Evolutionary conservation across 1,140 invertebrate species (phyloP).

Genomic region (Rhyzopertha dominica): DNA sequence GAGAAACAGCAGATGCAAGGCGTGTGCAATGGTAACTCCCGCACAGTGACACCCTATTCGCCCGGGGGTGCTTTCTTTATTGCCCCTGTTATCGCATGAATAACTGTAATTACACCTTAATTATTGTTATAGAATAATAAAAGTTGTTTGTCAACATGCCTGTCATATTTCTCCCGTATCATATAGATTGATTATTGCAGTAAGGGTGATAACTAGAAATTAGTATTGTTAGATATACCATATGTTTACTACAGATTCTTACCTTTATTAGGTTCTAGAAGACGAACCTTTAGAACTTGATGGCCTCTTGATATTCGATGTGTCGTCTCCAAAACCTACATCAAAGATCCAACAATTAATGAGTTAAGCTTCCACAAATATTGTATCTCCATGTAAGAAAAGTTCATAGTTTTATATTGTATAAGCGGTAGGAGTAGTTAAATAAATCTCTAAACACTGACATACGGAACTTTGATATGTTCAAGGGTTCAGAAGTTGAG

Average conservation of each 20-base stretch:
- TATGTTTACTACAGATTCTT: too few species aligned
- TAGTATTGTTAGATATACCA: constrained; percentile 1
- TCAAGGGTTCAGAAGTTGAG: too few species aligned
- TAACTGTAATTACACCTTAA: constrained; percentile 19
- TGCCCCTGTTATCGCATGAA: constrained; percentile 14
- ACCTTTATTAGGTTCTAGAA: too few species aligned
- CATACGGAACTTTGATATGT: too few species aligned
- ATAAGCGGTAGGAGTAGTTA: too few species aligned
- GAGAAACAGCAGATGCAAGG: constrained; percentile 6
- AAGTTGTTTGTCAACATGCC: constrained; percentile 23
- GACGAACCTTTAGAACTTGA: too few species aligned
- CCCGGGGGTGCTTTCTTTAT: constrained; percentile 1
- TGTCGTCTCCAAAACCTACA: constrained; percentile 14
- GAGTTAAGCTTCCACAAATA: too few species aligned
- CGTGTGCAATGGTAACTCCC: constrained; percentile 6
- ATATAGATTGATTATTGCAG: constrained; percentile 16
- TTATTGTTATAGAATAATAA: constrained; percentile 24
- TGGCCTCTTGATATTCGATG: too few species aligned
- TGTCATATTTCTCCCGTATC: constrained; percentile 10
- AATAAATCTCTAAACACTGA: too few species aligned
- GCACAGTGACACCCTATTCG: not conserved
- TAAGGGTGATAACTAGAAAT: not conserved
- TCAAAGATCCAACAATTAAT: constrained; percentile 18
- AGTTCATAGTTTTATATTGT: too few species aligned
- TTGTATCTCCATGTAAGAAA: too few species aligned